Conservation (phyloP, 2,888 invertebrate species). For the Cheilosia vernalis region DNA sequence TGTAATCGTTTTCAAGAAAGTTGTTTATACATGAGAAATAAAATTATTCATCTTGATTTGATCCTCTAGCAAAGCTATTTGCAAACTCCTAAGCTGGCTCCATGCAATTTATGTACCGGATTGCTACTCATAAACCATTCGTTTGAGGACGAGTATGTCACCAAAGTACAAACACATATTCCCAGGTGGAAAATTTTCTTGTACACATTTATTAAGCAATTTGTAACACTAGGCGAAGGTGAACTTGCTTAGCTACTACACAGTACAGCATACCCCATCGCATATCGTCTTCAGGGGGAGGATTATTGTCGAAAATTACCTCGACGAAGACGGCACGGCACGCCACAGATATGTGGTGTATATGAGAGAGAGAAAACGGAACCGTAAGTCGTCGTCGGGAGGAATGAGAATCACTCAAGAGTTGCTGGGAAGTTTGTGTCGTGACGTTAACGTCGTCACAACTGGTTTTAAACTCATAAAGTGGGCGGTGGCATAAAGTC, state of each 20-base stretch:
- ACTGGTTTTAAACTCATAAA: slow-evolving; percentile 65
- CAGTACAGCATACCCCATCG: slow-evolving; percentile 3
- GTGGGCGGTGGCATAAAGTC: slow-evolving; percentile 25
- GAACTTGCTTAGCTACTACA: slow-evolving; percentile 10
- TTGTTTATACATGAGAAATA: slow-evolving; percentile 29
- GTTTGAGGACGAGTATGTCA: slow-evolving; percentile 41
- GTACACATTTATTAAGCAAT: slow-evolving; percentile 72
- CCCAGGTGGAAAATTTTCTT: slow-evolving; percentile 59
- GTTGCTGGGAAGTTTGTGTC: slow-evolving; percentile 53
- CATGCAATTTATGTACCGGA: slow-evolving; percentile 62
- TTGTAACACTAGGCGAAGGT: slow-evolving; percentile 66
- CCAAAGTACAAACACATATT: slow-evolving; percentile 31
- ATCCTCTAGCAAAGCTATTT: slow-evolving; percentile 47
- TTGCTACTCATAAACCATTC: slow-evolving; percentile 64
- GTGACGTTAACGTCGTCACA: slow-evolving; percentile 64
- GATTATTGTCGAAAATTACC: slow-evolving; percentile 64
- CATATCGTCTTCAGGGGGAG: slow-evolving; percentile 20
- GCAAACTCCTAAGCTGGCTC: slow-evolving; percentile 54
- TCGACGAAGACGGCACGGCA: slow-evolving; percentile 37
- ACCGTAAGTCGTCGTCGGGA: slow-evolving; percentile 17
- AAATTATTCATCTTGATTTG: slow-evolving; percentile 66
- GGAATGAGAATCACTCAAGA: slow-evolving; percentile 43
- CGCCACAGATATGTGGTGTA: slow-evolving; percentile 27
- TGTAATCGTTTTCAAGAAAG: not conserved
- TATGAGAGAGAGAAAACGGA: slow-evolving; percentile 23